phyloP scores from a whole-genome alignment of 2,797 vertebrate species.

The Parotocinclus haroldoi region DNA sequence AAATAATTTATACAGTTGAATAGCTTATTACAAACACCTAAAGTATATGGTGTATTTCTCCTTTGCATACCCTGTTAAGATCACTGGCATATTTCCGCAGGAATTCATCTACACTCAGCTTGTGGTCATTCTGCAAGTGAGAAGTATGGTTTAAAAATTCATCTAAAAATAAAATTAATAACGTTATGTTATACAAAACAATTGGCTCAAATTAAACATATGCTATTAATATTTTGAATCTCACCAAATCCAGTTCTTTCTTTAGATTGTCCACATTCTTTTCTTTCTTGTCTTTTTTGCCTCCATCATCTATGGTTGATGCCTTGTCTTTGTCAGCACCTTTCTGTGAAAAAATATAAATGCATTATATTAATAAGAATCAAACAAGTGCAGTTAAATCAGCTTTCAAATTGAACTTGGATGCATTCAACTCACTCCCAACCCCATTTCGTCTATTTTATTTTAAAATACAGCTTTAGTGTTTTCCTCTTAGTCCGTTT shows the following conservation, averaged over 20 bases:
- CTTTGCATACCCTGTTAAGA: conserved; percentile 75
- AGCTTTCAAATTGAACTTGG: too few species aligned
- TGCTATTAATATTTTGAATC: conserved; percentile 42
- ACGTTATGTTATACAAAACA: not conserved
- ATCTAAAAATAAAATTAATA: not conserved
- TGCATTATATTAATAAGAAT: too few species aligned
- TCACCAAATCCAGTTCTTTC: conserved; percentile 91
- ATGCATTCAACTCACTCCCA: conserved; percentile 73
- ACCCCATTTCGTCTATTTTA: conserved; percentile 70
- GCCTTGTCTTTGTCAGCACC: conserved; percentile 94
- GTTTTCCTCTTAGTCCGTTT: conserved; percentile 49
- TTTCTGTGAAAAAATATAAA: conserved; percentile 61
- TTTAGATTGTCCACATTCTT: conserved; percentile 91
- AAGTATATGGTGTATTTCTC: not conserved
- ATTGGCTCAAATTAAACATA: not conserved
- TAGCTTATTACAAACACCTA: not conserved
- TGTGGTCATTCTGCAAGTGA: conserved; percentile 87
- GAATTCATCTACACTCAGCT: conserved; percentile 90
- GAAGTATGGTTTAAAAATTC: not conserved
- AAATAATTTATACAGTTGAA: not conserved
- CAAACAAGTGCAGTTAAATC: too few species aligned
- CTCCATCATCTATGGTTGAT: conserved; percentile 79
- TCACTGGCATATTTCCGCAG: conserved; percentile 93
- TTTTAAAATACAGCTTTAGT: too few species aligned
- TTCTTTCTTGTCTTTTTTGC: conserved; percentile 63